Evolutionary conservation across 2,113 vertebrate genomes (phyloP).

Genomic region (Eolophus roseicapilla): DNA sequence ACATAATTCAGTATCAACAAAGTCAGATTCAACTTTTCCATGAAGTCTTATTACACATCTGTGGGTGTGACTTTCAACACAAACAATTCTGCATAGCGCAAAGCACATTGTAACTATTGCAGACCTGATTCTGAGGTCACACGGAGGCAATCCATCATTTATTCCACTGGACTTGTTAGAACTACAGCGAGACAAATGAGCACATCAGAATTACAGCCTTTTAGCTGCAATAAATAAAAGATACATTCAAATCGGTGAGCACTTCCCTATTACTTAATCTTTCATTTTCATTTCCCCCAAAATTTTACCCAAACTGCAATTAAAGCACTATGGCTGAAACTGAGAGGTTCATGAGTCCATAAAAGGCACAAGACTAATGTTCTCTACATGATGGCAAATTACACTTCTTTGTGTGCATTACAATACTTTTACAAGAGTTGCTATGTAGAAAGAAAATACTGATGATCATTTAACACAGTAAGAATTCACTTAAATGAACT

Average conservation of each 20-base stretch:
- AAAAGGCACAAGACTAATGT: slow-evolving; percentile 65
- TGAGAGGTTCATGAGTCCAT: slow-evolving; percentile 20
- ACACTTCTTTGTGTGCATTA: slow-evolving; percentile 58
- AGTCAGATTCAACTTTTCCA: not conserved
- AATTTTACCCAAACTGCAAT: slow-evolving; percentile 58
- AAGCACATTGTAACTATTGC: not conserved
- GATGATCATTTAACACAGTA: slow-evolving; percentile 72
- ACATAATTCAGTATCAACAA: not conserved
- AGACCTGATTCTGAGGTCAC: slow-evolving; percentile 4
- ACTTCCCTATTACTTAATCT: slow-evolving; percentile 22
- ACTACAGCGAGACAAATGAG: slow-evolving; percentile 16
- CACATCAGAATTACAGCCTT: slow-evolving; percentile 23
- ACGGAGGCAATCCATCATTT: not conserved
- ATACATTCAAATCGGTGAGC: slow-evolving; percentile 5
- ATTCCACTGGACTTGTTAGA: slow-evolving; percentile 1
- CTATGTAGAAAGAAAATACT: slow-evolving; percentile 73
- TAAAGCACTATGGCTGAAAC: slow-evolving; percentile 41
- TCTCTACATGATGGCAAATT: slow-evolving; percentile 63
- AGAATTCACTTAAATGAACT: slow-evolving; percentile 77
- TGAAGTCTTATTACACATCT: not conserved
- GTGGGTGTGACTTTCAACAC: not conserved
- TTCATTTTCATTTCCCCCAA: slow-evolving; percentile 37
- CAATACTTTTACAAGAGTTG: slow-evolving; percentile 69
- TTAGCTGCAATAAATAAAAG: slow-evolving; percentile 40
- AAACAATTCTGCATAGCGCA: not conserved